Evolutionary conservation across 1,140 invertebrate species (phyloP), one percentile per base, ranked within the genome.

Genomic region (Harpegnathos saltator): DNA sequence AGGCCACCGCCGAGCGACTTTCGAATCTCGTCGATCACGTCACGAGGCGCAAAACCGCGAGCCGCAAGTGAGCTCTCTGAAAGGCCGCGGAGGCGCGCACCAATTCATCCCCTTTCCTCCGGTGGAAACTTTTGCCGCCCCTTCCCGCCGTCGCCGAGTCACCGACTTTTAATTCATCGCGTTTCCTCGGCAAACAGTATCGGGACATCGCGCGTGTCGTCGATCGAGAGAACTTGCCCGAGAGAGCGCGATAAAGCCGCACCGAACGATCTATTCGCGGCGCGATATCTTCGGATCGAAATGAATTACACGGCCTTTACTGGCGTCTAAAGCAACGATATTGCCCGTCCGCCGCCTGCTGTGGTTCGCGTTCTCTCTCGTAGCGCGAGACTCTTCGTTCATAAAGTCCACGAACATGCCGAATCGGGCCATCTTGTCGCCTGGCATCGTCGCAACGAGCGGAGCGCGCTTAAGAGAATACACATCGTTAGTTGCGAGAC

Each of bases 301-400:
- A 74, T 85, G 68, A 83, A 85, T 83, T 65, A 50, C 50, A 24
- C 24, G 22, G 77, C 33, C 24, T 82, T 78, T 85, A 83, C 29
- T 38, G n/a, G n/a, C 29, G 12, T 19, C 61, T 78, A 56, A 62
- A 26, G 58, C 7, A 58, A 83, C 65, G 73, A 81, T 82, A 82
- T 81, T 26, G 5, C 44, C 7, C 44, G 1, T 19, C 59, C 7
- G 22, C n/a, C 26, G 24, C 3, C 38, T 22, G 59, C 22, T n/a
- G 7, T 33, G 58, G 44, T 14, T 74, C 54, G 17, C 1, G 29
- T 3, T 1, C 5, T 33, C 29, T 22, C 22, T 77, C 19, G 48
- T 65, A 7, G 26, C 11, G 33, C 44, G 48, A n/a, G n/a, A n/a
- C 11, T 15, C 22, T 22, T 61, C 71, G 68, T 77, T 83, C 72